These are phyloP conservation scores for Drosophila longiperda DNA, from an alignment of 2,888 invertebrate species.

Conservation along the genomic window DNA sequence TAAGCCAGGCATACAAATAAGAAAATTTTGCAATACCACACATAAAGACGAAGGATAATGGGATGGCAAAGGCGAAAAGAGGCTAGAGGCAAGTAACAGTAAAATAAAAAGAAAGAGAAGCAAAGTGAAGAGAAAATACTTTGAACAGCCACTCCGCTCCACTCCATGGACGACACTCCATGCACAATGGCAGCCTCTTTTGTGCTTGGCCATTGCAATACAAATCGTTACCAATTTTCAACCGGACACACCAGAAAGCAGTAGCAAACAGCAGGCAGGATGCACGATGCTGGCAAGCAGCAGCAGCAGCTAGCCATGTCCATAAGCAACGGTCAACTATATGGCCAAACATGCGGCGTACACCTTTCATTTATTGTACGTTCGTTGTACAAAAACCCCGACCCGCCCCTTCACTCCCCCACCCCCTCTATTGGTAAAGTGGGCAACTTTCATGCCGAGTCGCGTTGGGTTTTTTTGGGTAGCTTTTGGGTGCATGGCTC, in stretches of 20 bases:
- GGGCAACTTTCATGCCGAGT: conserved; percentile 34
- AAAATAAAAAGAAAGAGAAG: not conserved
- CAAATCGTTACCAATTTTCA: conserved; percentile 82
- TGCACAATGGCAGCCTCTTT: conserved; percentile 61
- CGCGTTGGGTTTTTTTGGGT: conserved; percentile 24
- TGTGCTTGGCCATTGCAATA: conserved; percentile 65
- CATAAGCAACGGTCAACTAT: conserved; percentile 80
- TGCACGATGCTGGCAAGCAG: conserved; percentile 23
- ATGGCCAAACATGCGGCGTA: conserved; percentile 73
- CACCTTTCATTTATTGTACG: conserved; percentile 77
- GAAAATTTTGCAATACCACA: conserved; percentile 59
- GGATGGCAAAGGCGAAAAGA: conserved; percentile 26
- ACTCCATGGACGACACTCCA: conserved; percentile 23
- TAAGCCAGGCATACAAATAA: conserved; percentile 78
- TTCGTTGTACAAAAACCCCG: conserved; percentile 4
- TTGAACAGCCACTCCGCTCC: conserved; percentile 52
- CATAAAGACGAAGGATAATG: conserved; percentile 18
- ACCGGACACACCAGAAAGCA: conserved; percentile 53
- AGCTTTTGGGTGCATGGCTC: conserved; percentile 33
- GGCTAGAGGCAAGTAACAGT: not conserved
- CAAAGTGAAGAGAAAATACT: conserved; percentile 47
- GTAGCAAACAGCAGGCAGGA: conserved; percentile 35
- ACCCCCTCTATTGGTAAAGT: conserved; percentile 26
- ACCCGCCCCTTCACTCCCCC: not conserved
- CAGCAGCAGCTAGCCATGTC: conserved; percentile 37